Evolutionary conservation across 2,113 vertebrate species (phyloP).

Genomic region (Heterotilapia buettikoferi): DNA sequence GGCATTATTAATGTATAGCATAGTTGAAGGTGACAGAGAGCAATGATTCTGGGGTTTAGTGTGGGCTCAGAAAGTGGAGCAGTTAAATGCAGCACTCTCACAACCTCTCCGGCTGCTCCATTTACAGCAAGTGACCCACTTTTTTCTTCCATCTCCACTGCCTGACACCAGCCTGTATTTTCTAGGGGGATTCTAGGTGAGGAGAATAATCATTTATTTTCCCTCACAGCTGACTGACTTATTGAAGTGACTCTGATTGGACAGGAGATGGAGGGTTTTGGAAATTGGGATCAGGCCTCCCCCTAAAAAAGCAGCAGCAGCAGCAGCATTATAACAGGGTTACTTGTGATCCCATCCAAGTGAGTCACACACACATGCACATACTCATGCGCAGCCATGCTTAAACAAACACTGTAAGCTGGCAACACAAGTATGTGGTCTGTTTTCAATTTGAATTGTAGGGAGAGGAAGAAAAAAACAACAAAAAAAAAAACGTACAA

Average conservation of each 20-base stretch:
- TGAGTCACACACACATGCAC: slow-evolving; percentile 30
- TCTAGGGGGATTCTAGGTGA: slow-evolving; percentile 28
- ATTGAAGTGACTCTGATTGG: slow-evolving; percentile 12
- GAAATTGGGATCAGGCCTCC: slow-evolving; percentile 18
- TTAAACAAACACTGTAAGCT: slow-evolving; percentile 56
- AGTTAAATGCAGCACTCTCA: slow-evolving; percentile 69
- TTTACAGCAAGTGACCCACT: slow-evolving; percentile 65
- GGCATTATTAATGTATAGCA: slow-evolving; percentile 58
- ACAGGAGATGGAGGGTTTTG: neutral
- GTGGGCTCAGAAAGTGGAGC: slow-evolving; percentile 68
- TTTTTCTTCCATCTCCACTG: slow-evolving; percentile 26
- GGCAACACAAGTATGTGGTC: slow-evolving; percentile 36
- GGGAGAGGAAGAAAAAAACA: neutral
- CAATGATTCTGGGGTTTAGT: slow-evolving; percentile 56
- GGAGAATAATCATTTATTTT: slow-evolving; percentile 3
- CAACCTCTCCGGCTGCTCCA: slow-evolving; percentile 61
- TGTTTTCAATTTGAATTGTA: slow-evolving; percentile 62
- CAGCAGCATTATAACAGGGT: neutral
- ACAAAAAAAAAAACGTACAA: neutral
- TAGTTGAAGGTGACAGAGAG: slow-evolving; percentile 69
- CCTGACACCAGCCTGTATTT: slow-evolving; percentile 46
- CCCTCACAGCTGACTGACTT: slow-evolving; percentile 39
- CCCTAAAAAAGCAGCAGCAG: neutral
- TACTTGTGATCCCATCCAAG: slow-evolving; percentile 34
- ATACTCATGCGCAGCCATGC: neutral